phyloP scores from a whole-genome alignment of 2,113 vertebrate species.

The Myiozetetes cayanensis region DNA sequence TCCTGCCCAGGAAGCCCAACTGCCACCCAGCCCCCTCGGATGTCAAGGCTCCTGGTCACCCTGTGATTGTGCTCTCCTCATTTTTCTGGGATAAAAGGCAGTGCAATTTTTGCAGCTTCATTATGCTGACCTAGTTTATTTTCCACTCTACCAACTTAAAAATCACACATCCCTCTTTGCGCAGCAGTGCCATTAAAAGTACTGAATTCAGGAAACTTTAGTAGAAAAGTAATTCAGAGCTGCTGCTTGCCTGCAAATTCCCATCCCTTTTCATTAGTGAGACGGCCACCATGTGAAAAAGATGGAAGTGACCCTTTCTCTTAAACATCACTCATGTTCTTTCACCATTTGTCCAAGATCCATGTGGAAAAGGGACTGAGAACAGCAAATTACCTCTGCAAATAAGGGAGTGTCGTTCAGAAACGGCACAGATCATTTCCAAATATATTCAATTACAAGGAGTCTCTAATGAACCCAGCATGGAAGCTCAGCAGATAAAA shows the following conservation, averaged over 20 bases:
- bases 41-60: neutral
- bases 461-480: slow-evolving; percentile 27
- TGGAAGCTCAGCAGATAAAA: slow-evolving; percentile 26
- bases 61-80: neutral
- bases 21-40: neutral
- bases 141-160: slow-evolving; percentile 10
- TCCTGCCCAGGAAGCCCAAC: neutral
- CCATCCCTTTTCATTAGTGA: slow-evolving; percentile 48
- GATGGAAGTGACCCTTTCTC: slow-evolving; percentile 9
- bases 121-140: slow-evolving; percentile 62
- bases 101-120: slow-evolving; percentile 18
- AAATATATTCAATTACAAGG: slow-evolving; percentile 24
- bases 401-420: neutral
- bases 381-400: slow-evolving; percentile 38
- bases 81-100: neutral
- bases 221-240: slow-evolving; percentile 19
- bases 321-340: slow-evolving; percentile 8
- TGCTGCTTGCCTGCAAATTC: slow-evolving; percentile 22
- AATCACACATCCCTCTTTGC: neutral
- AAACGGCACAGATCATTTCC: neutral
- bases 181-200: slow-evolving; percentile 39
- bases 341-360: neutral
- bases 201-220: slow-evolving; percentile 9
- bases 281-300: neutral
- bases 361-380: slow-evolving; percentile 3